Evolutionary conservation across 1,140 invertebrate species (phyloP).

Genomic region (Zaprionus tsacasi): DNA sequence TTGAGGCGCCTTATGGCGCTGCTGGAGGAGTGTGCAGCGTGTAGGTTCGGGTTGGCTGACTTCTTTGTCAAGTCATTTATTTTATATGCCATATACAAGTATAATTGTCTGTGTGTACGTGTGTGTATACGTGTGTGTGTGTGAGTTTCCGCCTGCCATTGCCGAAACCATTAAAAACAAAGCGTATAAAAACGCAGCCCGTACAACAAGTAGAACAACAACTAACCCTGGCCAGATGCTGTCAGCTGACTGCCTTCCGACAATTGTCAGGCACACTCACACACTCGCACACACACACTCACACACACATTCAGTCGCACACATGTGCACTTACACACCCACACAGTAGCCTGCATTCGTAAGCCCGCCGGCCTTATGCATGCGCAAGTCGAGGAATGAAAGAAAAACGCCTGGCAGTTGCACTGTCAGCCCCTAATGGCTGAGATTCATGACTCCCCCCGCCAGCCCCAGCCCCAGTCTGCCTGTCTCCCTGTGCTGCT

Average conservation of each 20-base stretch:
- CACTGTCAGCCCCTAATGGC: constrained; percentile 33
- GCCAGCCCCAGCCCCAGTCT: neutral
- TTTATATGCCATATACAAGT: constrained; percentile 10
- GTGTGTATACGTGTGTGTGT: constrained; percentile 8
- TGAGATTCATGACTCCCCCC: neutral
- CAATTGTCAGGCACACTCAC: constrained; percentile 40
- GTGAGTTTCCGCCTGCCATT: constrained; percentile 32
- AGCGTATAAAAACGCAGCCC: constrained; percentile 55
- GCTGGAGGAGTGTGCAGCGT: neutral
- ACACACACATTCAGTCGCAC: constrained; percentile 5
- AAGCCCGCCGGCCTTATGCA: constrained; percentile 48
- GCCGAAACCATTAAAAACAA: constrained; percentile 65
- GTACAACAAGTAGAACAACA: constrained; percentile 21
- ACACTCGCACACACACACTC: neutral
- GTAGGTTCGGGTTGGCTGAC: neutral
- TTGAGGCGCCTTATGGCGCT: constrained; percentile 11
- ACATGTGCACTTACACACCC: constrained; percentile 7
- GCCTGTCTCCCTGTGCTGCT: neutral
- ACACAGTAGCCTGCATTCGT: constrained; percentile 12
- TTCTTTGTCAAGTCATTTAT: constrained; percentile 23
- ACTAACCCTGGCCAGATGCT: constrained; percentile 44
- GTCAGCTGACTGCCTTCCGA: constrained; percentile 52
- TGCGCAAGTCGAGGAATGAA: constrained; percentile 44
- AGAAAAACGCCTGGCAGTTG: constrained; percentile 33
- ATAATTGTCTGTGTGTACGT: constrained; percentile 5